These are phyloP conservation scores for Halichondria panicea DNA, from an alignment of 37 sponge, comb jelly and placozoan genomes.

Conservation along the genomic window DNA sequence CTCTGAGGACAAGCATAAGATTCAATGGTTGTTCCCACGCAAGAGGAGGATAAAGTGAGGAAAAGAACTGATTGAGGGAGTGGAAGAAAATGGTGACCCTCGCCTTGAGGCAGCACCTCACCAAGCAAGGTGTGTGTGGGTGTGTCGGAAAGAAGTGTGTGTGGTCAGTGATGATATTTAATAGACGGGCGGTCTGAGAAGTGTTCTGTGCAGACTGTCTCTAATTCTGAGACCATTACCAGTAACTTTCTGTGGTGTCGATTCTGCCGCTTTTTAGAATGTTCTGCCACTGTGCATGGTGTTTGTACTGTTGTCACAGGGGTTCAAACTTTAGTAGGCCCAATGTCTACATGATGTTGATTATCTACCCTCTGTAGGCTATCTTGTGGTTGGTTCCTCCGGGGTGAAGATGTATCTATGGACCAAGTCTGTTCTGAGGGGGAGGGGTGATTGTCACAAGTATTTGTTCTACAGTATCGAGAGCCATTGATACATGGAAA, in stretches of 20 bases:
- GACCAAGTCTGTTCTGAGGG: conserved; percentile 97
- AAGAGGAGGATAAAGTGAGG: conserved; percentile 1
- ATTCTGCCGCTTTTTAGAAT: no score
- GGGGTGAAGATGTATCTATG: conserved; percentile 97
- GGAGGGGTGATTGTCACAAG: conserved; percentile 96
- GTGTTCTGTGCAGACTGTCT: no score
- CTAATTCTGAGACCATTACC: no score
- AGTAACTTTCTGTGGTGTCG: no score
- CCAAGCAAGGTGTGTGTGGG: conserved; percentile 92
- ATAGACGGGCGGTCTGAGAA: no score
- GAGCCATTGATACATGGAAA: conserved; percentile 98
- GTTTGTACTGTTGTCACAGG: no score
- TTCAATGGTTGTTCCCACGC: no score
- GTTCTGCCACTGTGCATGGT: no score
- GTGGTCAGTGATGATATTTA: not conserved
- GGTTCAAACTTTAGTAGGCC: no score
- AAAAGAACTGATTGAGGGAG: conserved; percentile 5
- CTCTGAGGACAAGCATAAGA: no score
- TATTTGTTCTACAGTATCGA: conserved; percentile 97
- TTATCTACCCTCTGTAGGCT: conserved; percentile 59
- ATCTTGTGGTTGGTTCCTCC: conserved; percentile 85
- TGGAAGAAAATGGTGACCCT: conserved; percentile 85
- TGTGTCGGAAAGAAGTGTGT: no score
- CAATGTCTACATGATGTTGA: no score
- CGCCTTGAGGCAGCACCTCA: conserved; percentile 58